A percentile compares a stretch with the other conserved stretches of the same genome.
These are phyloP conservation scores for Drosophila algonquin DNA, from an alignment of 2,888 invertebrate genomes.

Conservation along the genomic window DNA sequence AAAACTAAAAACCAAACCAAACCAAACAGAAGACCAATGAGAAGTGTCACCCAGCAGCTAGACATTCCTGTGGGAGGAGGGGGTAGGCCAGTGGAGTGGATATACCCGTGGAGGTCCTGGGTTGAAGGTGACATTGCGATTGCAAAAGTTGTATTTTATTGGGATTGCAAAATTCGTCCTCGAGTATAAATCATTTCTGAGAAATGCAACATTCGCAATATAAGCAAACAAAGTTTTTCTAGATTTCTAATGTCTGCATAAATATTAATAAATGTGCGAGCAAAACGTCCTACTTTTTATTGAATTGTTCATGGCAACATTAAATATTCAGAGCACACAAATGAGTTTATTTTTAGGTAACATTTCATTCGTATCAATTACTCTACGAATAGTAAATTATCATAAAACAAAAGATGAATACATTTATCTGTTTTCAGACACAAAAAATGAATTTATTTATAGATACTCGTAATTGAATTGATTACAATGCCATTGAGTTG, in stretches of 20 bases:
- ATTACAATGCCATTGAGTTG: background rate
- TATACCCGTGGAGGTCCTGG: background rate
- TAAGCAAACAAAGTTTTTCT: slow-evolving; percentile 7
- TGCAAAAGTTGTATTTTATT: slow-evolving; percentile 12
- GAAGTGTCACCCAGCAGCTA: slow-evolving; percentile 61
- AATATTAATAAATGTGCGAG: background rate
- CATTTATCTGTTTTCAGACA: too few relatives aligned
- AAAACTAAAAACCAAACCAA: slow-evolving; percentile 61
- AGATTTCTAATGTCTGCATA: background rate
- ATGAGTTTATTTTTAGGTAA: background rate
- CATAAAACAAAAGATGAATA: background rate
- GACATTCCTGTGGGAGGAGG: slow-evolving; percentile 40
- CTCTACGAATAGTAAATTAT: background rate
- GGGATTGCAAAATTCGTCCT: slow-evolving; percentile 6
- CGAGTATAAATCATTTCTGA: slow-evolving; percentile 30
- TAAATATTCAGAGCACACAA: background rate
- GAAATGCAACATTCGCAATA: slow-evolving; percentile 20
- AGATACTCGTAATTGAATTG: background rate
- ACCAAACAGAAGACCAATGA: slow-evolving; percentile 50
- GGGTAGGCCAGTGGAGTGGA: background rate
- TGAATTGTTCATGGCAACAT: background rate
- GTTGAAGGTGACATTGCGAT: slow-evolving; percentile 10
- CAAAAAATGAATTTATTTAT: background rate
- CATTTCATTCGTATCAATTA: too few relatives aligned
- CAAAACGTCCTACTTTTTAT: background rate